These are phyloP conservation scores for Rhea americana DNA, from an alignment of 2,113 vertebrate species.

Conservation along the genomic window DNA sequence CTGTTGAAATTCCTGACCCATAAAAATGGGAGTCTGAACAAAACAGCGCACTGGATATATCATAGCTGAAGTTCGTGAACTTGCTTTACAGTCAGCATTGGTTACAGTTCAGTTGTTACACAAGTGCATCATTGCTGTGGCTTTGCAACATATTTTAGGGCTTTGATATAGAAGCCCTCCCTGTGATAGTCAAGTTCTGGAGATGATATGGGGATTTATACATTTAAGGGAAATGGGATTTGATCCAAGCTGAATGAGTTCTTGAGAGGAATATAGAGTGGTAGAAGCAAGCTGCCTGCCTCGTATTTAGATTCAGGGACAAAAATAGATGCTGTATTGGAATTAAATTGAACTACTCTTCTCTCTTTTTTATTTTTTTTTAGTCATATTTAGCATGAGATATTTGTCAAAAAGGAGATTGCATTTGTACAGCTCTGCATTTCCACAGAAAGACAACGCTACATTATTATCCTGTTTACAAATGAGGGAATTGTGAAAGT, in stretches of 20 bases:
- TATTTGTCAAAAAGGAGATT: conserved; percentile 7
- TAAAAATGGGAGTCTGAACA: neutral
- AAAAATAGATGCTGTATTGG: conserved; percentile 18
- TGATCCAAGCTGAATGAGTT: conserved; percentile 13
- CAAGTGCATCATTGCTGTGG: conserved; percentile 36
- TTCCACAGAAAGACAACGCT: neutral
- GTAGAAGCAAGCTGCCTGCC: neutral
- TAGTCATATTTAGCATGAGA: neutral
- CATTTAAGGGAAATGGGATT: conserved; percentile 30
- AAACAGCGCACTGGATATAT: conserved; percentile 1
- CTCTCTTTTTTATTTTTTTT: neutral
- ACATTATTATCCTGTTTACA: conserved; percentile 7
- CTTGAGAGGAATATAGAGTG: neutral
- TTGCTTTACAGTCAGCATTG: conserved; percentile 33
- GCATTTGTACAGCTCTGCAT: neutral
- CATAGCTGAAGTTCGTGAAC: conserved; percentile 59
- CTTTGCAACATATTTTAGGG: conserved; percentile 57
- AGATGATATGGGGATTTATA: conserved; percentile 51
- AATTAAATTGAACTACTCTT: neutral
- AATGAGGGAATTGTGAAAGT: neutral
- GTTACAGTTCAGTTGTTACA: conserved; percentile 55
- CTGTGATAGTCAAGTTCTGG: conserved; percentile 36
- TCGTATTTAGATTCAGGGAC: neutral
- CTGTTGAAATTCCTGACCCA: conserved; percentile 23
- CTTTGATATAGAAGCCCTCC: conserved; percentile 42